These are phyloP conservation scores for Lamprotornis superbus DNA, from an alignment of 2,113 vertebrate genomes.

Conservation along the genomic window DNA sequence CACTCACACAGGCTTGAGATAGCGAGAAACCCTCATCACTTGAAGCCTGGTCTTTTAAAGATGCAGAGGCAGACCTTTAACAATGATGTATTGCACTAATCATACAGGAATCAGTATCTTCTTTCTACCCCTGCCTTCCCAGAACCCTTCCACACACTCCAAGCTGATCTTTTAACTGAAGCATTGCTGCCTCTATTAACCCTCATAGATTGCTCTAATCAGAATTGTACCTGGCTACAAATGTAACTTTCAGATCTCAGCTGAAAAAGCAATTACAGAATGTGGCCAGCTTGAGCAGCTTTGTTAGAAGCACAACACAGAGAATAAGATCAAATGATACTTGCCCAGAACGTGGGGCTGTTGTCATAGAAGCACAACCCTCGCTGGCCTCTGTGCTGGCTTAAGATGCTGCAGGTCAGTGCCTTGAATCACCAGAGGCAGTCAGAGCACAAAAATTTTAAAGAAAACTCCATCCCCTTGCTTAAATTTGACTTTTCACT, in stretches of 20 bases:
- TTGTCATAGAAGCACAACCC: conserved; percentile 62
- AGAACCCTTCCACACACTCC: neutral
- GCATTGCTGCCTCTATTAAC: conserved; percentile 26
- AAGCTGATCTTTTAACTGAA: neutral
- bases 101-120: neutral
- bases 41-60: neutral
- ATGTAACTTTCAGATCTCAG: neutral
- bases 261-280: conserved; percentile 54
- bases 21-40: neutral
- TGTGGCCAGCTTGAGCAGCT: neutral
- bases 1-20: neutral
- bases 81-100: neutral
- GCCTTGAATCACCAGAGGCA: neutral
- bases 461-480: neutral
- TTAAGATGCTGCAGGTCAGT: neutral
- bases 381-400: neutral
- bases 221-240: conserved; percentile 12
- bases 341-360: neutral
- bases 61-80: neutral
- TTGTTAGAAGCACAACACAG: conserved; percentile 26
- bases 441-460: neutral
- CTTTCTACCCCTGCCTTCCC: neutral
- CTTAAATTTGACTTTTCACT: neutral
- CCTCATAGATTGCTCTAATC: conserved; percentile 12
- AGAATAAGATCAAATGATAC: conserved; percentile 42